Percentiles rank a stretch among this genome's conserved stretches.
Conservation (phyloP, 2,888 invertebrate genomes). For the Agrochola litura region DNA sequence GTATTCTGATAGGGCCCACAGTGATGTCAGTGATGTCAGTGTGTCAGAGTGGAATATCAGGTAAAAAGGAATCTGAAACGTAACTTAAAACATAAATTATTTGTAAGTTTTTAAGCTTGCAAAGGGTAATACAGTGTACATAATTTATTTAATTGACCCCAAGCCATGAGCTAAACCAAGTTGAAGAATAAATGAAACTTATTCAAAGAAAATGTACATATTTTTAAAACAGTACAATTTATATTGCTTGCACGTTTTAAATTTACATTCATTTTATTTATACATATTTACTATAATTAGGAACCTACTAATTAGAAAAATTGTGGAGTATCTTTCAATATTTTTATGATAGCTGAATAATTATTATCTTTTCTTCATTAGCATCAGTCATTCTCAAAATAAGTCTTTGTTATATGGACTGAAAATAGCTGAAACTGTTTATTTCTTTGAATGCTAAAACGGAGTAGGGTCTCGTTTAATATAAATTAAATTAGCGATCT, state of each 20-base stretch:
- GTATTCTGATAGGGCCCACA: too few species aligned
- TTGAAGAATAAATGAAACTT: conserved; percentile 11
- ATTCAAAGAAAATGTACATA: conserved; percentile 41
- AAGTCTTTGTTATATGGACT: not conserved
- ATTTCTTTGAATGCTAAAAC: not conserved
- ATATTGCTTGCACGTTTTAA: conserved; percentile 22
- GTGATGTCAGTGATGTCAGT: too few species aligned
- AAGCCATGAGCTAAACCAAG: not conserved
- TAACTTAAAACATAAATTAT: not conserved
- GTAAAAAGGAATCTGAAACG: not conserved
- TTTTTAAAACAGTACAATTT: conserved; percentile 53
- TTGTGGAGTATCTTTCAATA: not conserved
- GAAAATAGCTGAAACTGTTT: not conserved
- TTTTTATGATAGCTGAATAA: not conserved
- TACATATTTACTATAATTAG: too few species aligned
- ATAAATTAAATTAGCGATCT: not conserved
- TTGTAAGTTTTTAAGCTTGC: too few species aligned
- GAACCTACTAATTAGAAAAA: conserved; percentile 4
- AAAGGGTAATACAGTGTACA: conserved; percentile 14
- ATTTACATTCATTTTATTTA: not conserved
- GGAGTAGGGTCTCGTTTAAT: conserved; percentile 23
- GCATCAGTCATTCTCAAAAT: too few species aligned
- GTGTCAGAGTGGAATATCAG: not conserved
- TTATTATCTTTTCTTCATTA: not conserved
- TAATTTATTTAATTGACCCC: not conserved